These are phyloP conservation scores for Eurystomus gularis DNA, from an alignment of 2,113 vertebrate genomes.

Conservation along the genomic window DNA sequence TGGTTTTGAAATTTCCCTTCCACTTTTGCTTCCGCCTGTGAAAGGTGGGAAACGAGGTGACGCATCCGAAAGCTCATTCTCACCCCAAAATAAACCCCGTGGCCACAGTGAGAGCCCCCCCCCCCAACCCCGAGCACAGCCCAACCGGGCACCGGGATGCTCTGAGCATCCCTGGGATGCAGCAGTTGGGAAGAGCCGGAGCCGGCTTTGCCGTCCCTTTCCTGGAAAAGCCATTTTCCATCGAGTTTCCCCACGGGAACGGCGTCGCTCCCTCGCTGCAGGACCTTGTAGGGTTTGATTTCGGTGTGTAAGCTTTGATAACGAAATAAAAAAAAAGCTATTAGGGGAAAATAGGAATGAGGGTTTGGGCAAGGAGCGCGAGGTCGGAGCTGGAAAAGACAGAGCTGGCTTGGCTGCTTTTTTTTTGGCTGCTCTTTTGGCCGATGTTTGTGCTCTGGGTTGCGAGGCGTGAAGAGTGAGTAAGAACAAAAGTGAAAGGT, in stretches of 20 bases:
- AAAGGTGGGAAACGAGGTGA: constrained; percentile 17
- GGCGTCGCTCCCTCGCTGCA: not conserved
- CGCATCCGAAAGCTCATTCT: not conserved
- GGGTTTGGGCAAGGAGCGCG: not conserved
- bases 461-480: not conserved
- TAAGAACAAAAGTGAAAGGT: not conserved
- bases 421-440: not conserved
- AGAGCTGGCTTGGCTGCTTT: too few species aligned
- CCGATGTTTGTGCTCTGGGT: rapidly evolving
- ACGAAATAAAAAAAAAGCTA: not conserved
- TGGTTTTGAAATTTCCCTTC: not conserved
- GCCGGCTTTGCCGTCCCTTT: not conserved
- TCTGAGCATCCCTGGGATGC: too few species aligned
- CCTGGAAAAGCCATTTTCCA: not conserved
- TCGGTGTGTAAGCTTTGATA: rapidly evolving
- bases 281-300: not conserved
- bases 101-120: too few species aligned
- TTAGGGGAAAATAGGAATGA: not conserved
- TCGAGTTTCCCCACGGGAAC: not conserved
- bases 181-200: too few species aligned
- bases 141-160: not conserved
- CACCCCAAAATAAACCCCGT: rapidly evolving
- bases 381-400: not conserved
- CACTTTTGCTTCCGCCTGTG: not conserved
- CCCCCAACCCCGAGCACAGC: too few species aligned